phyloP scores from a whole-genome alignment of 2,888 invertebrate genomes.

The Ecliptopera silaceata region DNA sequence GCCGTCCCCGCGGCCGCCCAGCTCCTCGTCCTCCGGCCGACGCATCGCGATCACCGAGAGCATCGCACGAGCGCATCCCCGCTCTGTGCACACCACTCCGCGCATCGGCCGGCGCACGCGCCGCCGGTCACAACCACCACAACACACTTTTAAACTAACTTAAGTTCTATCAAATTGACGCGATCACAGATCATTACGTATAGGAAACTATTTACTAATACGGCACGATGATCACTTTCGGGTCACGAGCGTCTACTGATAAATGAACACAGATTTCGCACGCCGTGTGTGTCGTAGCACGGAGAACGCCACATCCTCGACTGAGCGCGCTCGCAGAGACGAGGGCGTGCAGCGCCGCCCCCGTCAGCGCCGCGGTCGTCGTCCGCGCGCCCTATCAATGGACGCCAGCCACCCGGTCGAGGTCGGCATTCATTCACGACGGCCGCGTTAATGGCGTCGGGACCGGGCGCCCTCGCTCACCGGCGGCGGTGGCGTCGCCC shows the following conservation, averaged over 20 bases:
- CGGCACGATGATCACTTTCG: constrained; percentile 60
- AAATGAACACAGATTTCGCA: constrained; percentile 80
- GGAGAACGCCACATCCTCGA: constrained; percentile 81
- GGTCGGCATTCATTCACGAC: constrained; percentile 81
- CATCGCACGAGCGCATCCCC: constrained; percentile 81
- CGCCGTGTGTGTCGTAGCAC: constrained; percentile 73
- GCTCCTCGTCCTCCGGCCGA: constrained; percentile 87
- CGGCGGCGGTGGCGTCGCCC: constrained; percentile 66
- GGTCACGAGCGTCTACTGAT: constrained; percentile 68
- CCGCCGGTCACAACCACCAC: constrained; percentile 34
- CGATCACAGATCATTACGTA: constrained; percentile 76
- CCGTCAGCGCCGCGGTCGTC: constrained; percentile 70
- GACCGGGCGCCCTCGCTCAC: constrained; percentile 69
- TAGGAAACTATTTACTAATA: constrained; percentile 54
- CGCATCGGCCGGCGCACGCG: constrained; percentile 21
- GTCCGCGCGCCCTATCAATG: constrained; percentile 77
- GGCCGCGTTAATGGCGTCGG: constrained; percentile 76
- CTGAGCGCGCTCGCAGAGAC: constrained; percentile 78
- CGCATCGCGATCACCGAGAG: constrained; percentile 88
- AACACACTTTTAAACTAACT: constrained; percentile 53
- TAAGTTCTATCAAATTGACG: constrained; percentile 69
- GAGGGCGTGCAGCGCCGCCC: constrained; percentile 79
- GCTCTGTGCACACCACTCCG: constrained; percentile 64
- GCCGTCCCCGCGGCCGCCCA: constrained; percentile 76
- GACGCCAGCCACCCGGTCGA: constrained; percentile 75